Evolutionary conservation across 1,140 invertebrate genomes (phyloP).

Genomic region (Phthorimaea operculella): DNA sequence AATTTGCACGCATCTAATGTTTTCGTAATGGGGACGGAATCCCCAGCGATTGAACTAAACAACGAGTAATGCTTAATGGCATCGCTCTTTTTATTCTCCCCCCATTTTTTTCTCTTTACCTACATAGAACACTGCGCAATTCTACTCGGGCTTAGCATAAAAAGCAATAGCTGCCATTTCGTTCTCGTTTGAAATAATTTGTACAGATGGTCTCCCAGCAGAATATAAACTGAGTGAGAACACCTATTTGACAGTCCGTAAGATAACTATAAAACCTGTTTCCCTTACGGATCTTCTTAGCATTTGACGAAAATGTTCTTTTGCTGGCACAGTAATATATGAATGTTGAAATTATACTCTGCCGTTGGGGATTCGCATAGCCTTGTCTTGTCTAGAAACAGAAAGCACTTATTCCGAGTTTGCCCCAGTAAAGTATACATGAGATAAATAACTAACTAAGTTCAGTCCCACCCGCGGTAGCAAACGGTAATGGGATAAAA

Average conservation of each 20-base stretch:
- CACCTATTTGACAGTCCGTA: too few species aligned
- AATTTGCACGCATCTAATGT: background rate
- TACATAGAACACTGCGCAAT: background rate
- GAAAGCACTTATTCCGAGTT: background rate
- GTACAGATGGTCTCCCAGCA: too few species aligned
- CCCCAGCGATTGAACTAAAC: background rate
- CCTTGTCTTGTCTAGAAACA: background rate
- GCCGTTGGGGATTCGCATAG: background rate
- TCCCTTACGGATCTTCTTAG: background rate
- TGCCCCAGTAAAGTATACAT: background rate
- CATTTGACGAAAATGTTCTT: background rate
- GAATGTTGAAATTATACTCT: background rate
- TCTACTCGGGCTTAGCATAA: background rate
- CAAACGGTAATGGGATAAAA: slow-evolving; percentile 1
- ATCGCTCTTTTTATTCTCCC: background rate
- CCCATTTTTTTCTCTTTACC: background rate
- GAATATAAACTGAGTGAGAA: too few species aligned
- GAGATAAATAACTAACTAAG: background rate
- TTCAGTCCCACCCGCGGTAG: background rate
- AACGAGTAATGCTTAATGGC: background rate
- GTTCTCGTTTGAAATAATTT: background rate
- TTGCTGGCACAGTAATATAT: background rate
- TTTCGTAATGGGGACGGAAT: background rate
- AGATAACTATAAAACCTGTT: too few species aligned
- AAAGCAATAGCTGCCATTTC: background rate